A percentile compares a stretch with the other conserved stretches of the same genome.
phyloP scores from a whole-genome alignment of 2,888 invertebrate genomes.

The Dolomedes plantarius region DNA sequence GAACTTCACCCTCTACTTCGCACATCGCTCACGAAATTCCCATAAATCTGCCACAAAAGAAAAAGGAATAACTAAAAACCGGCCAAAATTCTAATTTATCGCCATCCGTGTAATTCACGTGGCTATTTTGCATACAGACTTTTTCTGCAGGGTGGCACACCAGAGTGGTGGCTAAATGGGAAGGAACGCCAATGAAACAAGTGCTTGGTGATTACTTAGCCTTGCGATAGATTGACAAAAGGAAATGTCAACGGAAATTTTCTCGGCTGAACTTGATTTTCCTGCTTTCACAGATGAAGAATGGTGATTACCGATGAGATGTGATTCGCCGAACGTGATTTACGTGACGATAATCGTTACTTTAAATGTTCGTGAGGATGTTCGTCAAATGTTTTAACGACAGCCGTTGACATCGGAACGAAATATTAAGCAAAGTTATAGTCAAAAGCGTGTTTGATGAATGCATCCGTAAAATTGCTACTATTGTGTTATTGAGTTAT shows the following conservation, averaged over 20 bases:
- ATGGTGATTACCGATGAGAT: too few species aligned
- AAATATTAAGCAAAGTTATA: too few species aligned
- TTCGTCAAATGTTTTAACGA: too few species aligned
- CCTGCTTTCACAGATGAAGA: too few species aligned
- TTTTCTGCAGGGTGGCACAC: neutral
- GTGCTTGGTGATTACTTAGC: neutral
- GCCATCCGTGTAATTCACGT: neutral
- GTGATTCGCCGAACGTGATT: too few species aligned
- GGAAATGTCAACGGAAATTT: neutral
- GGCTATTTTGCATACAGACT: neutral
- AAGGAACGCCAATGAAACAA: neutral
- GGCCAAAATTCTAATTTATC: neutral
- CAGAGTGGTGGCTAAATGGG: neutral
- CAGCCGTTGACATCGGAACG: too few species aligned
- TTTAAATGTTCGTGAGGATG: too few species aligned
- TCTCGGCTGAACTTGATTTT: too few species aligned
- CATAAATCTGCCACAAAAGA: constrained; percentile 36
- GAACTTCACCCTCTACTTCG: neutral
- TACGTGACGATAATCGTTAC: too few species aligned
- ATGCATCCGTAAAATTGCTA: too few species aligned
- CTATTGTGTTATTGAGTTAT: too few species aligned
- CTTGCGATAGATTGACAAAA: neutral
- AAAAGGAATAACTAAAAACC: neutral
- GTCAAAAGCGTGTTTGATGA: too few species aligned
- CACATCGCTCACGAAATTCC: constrained; percentile 36